Percentiles rank a stretch among this genome's conserved stretches.
Evolutionary conservation across 2,888 invertebrate species (phyloP).

Genomic region (Beris chalybata): DNA sequence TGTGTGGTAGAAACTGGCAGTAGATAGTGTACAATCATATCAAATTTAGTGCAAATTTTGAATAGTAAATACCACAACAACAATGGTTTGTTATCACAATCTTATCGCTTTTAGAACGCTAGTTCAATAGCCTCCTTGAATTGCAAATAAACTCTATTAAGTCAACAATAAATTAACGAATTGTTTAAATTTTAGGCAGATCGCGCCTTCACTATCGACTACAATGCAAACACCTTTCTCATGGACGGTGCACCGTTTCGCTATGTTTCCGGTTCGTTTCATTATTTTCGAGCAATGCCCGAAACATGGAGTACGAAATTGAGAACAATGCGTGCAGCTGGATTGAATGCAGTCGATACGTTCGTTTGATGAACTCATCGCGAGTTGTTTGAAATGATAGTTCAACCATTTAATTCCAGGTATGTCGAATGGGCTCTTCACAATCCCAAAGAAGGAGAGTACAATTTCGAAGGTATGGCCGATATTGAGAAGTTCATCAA

Average conservation of each 20-base stretch:
- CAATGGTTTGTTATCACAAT: too few species aligned
- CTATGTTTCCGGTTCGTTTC: conserved; percentile 77
- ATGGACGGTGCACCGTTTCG: conserved; percentile 71
- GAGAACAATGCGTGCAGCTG: conserved; percentile 75
- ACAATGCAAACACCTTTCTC: conserved; percentile 65
- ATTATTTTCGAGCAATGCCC: conserved; percentile 83
- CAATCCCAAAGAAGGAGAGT: conserved; percentile 72
- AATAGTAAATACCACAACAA: too few species aligned
- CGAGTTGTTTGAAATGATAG: background rate
- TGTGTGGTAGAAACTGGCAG: too few species aligned
- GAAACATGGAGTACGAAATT: conserved; percentile 79
- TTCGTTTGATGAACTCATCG: conserved; percentile 46
- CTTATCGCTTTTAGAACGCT: too few species aligned
- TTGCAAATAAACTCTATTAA: too few species aligned
- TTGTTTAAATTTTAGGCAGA: conserved; percentile 6
- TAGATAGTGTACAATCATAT: too few species aligned
- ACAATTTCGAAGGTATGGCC: conserved; percentile 66
- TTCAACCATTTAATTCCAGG: conserved; percentile 52
- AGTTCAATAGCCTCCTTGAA: too few species aligned
- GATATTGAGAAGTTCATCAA: conserved; percentile 71
- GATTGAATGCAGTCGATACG: conserved; percentile 86
- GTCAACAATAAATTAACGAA: too few species aligned
- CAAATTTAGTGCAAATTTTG: too few species aligned
- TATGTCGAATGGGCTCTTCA: conserved; percentile 91
- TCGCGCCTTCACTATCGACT: conserved; percentile 58